These are phyloP conservation scores for Trichogramma evanescens DNA, from an alignment of 2,888 invertebrate species.

Conservation along the genomic window DNA sequence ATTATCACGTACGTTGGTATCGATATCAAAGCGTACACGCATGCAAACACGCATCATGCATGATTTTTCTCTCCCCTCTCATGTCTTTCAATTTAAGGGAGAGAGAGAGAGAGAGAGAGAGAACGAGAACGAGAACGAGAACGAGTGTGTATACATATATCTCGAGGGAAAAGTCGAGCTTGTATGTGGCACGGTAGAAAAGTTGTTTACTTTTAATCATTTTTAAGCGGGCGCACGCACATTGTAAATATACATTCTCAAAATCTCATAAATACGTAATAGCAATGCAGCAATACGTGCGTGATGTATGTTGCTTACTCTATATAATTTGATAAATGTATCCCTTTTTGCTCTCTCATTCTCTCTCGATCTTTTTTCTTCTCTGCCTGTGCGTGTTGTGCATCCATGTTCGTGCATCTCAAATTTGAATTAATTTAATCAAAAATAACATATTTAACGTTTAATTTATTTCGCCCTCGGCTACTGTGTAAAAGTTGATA, in stretches of 20 bases:
- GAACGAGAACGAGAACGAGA: neutral
- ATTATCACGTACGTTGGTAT: too few relatives aligned
- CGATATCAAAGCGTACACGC: neutral
- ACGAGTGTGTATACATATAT: too few relatives aligned
- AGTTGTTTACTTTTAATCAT: slow-evolving; percentile 41
- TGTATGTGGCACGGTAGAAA: neutral
- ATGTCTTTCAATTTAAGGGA: neutral
- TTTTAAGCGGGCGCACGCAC: slow-evolving; percentile 29
- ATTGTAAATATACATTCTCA: slow-evolving; percentile 20
- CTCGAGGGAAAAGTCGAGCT: too few relatives aligned
- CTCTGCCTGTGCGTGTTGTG: neutral
- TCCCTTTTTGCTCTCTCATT: neutral
- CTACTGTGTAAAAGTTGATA: too few relatives aligned
- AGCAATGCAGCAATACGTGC: slow-evolving; percentile 33
- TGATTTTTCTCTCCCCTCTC: slow-evolving; percentile 33
- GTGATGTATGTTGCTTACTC: slow-evolving; percentile 15
- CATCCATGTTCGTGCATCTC: neutral
- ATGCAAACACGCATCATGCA: neutral
- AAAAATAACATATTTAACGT: neutral
- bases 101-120: neutral
- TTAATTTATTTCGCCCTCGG: too few relatives aligned
- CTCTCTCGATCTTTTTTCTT: neutral
- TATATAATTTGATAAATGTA: neutral
- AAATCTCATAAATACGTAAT: slow-evolving; percentile 45
- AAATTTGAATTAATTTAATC: neutral